Conservation (phyloP, 1,140 invertebrate species). For the Neocloeon triangulifer region DNA sequence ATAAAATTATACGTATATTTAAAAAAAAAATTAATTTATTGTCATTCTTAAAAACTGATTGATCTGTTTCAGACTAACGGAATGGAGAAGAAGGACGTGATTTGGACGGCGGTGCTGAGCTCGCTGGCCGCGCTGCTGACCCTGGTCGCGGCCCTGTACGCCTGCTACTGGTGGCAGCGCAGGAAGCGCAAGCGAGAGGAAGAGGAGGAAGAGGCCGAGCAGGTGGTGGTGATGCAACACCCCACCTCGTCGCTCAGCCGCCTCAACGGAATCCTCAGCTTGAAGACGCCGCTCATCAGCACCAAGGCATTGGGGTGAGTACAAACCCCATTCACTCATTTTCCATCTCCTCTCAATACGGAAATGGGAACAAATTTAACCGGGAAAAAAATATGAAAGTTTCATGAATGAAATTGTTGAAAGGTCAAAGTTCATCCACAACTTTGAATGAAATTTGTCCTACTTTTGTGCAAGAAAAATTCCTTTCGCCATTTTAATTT, state of each 20-base stretch:
- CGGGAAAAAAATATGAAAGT: no score
- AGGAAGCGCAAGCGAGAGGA: constrained; percentile 17
- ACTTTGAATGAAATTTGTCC: no score
- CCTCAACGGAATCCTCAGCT: constrained; percentile 42
- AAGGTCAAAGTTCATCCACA: no score
- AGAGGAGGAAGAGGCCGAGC: constrained; percentile 10
- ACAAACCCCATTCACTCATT: no score
- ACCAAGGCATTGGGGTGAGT: constrained; percentile 36
- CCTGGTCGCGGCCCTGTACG: constrained; percentile 19
- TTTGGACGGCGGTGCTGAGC: constrained; percentile 23
- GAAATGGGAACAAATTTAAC: no score
- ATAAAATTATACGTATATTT: no score
- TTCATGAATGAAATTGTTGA: no score
- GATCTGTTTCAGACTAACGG: no score
- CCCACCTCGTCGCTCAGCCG: constrained; percentile 6
- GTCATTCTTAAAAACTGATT: no score
- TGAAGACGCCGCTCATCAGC: constrained; percentile 52
- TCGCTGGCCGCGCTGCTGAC: constrained; percentile 21
- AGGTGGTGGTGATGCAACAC: constrained; percentile 11
- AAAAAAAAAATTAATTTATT: background rate
- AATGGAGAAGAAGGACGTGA: constrained; percentile 24
- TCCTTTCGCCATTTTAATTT: no score
- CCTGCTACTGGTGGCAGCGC: constrained; percentile 19
- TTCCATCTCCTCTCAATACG: no score
- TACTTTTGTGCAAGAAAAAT: no score